phyloP scores from a whole-genome alignment of 2,888 invertebrate species.

The Cryptus armator region DNA sequence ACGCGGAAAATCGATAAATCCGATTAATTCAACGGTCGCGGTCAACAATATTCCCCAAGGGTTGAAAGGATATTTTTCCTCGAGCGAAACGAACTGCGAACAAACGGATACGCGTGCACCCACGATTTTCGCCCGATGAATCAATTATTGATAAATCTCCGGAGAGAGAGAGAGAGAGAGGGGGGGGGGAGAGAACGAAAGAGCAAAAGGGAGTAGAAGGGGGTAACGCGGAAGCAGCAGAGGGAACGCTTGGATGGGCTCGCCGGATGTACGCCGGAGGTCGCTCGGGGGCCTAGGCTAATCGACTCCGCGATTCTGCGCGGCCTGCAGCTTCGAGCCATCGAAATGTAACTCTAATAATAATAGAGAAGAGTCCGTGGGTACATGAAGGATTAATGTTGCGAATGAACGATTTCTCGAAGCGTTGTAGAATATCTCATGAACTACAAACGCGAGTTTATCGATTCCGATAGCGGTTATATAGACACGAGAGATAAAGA shows the following conservation, averaged over 20 bases:
- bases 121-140: constrained; percentile 66
- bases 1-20: no score
- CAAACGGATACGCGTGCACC: constrained; percentile 44
- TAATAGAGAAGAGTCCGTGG: not conserved
- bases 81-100: constrained; percentile 7
- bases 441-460: no score
- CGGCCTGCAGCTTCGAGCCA: constrained; percentile 13
- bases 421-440: not conserved
- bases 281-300: constrained; percentile 59
- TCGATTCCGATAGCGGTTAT: not conserved
- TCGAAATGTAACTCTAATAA: constrained; percentile 21
- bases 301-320: constrained; percentile 56
- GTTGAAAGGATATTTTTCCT: constrained; percentile 56
- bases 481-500: not conserved
- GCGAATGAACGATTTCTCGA: not conserved
- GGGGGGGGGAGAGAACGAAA: not conserved
- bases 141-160: constrained; percentile 70
- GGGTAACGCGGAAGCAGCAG: constrained; percentile 55
- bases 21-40: constrained; percentile 44
- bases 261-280: constrained; percentile 67
- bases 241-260: constrained; percentile 65
- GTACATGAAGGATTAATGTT: not conserved
- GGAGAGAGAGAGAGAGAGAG: constrained; percentile 45
- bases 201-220: not conserved
- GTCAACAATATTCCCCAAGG: constrained; percentile 56